Conservation (phyloP, 2,113 vertebrate genomes). For the Gobius niger region DNA sequence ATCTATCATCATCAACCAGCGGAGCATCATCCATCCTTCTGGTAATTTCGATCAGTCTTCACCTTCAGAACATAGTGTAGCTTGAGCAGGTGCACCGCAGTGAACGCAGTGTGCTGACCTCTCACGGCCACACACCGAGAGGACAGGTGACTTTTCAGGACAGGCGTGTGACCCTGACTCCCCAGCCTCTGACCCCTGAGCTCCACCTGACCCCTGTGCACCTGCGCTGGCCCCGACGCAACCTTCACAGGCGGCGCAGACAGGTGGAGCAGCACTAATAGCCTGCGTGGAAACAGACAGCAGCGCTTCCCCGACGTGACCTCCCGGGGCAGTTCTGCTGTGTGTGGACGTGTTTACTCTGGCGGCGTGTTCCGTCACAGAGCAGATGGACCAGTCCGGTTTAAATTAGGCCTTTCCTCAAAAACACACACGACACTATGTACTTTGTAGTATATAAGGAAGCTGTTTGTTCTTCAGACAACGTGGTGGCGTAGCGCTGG, state of each 20-base stretch:
- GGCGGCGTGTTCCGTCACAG: not conserved
- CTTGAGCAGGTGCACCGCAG: not conserved
- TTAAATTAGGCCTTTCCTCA: not conserved
- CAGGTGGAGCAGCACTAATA: not conserved
- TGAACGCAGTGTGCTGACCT: conserved; percentile 1
- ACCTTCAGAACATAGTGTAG: not conserved
- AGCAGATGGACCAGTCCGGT: not conserved
- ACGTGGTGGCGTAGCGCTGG: too few species aligned
- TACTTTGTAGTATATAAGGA: too few species aligned
- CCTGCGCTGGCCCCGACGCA: not conserved
- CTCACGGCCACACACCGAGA: not conserved
- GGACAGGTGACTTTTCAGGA: conserved; percentile 1
- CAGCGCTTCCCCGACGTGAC: not conserved
- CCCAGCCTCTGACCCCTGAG: not conserved
- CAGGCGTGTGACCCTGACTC: conserved; percentile 1
- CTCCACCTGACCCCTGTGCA: conserved; percentile 1
- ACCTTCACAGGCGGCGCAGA: not conserved
- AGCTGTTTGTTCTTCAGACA: too few species aligned
- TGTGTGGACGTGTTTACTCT: not conserved
- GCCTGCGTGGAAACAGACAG: not conserved
- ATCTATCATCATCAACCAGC: too few species aligned
- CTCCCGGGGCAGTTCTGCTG: not conserved
- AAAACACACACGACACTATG: not conserved
- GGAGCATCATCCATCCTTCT: too few species aligned
- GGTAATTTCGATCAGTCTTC: not conserved